These are phyloP conservation scores for Atopsyche davidsoni DNA, from an alignment of 1,140 invertebrate genomes.

Conservation along the genomic window DNA sequence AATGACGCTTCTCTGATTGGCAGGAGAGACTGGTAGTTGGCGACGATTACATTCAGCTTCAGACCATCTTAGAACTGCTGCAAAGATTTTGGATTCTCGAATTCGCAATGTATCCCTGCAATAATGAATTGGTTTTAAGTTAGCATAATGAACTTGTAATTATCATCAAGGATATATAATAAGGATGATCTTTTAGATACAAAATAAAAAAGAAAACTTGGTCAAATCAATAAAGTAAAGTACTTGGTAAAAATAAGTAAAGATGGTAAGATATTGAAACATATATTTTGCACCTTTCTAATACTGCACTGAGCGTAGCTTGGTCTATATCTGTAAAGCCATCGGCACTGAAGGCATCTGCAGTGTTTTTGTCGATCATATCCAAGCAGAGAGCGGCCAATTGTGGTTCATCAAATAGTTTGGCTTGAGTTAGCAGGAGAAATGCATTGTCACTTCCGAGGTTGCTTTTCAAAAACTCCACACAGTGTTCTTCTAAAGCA, in stretches of 20 bases:
- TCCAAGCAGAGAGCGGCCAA: conserved; percentile 75
- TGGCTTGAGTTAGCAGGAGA: conserved; percentile 70
- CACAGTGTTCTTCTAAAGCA: conserved; percentile 76
- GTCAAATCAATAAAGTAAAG: too few relatives aligned
- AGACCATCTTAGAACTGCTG: conserved; percentile 68
- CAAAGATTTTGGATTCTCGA: conserved; percentile 75
- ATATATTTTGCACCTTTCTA: conserved; percentile 51
- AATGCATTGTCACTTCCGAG: conserved; percentile 82
- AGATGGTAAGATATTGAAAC: background rate
- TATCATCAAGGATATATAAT: too few relatives aligned
- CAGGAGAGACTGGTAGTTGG: conserved; percentile 58
- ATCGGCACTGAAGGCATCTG: conserved; percentile 75
- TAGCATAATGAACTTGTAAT: too few relatives aligned
- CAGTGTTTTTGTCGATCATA: conserved; percentile 81
- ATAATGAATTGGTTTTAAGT: too few relatives aligned
- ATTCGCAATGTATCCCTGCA: conserved; percentile 73
- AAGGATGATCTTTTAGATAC: too few relatives aligned
- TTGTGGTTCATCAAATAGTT: conserved; percentile 74
- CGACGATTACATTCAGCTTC: conserved; percentile 70
- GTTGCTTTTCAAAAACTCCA: conserved; percentile 77
- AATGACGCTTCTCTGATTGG: conserved; percentile 66
- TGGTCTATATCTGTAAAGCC: conserved; percentile 84
- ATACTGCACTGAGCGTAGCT: conserved; percentile 71
- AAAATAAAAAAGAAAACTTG: too few relatives aligned
- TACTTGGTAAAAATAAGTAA: background rate